Conservation (phyloP, 2,888 invertebrate species). For the Agonopterix subpropinquella region DNA sequence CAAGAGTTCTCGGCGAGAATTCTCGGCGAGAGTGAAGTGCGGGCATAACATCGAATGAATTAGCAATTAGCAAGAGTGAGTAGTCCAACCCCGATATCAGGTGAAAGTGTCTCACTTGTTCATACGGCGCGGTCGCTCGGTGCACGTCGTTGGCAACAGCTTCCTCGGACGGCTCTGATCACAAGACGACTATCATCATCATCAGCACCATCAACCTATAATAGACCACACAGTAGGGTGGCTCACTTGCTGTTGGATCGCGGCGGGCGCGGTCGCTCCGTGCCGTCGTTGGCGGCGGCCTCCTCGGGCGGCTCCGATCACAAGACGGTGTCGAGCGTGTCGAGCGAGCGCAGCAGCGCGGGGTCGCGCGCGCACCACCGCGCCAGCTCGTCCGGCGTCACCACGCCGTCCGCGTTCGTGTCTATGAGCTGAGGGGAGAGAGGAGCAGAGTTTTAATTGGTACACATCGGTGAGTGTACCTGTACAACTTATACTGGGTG, state of each 20-base stretch:
- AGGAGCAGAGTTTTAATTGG: neutral
- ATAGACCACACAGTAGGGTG: neutral
- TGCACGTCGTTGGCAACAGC: neutral
- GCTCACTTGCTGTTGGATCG: neutral
- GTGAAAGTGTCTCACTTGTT: too few relatives aligned
- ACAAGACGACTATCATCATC: neutral
- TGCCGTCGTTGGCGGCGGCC: neutral
- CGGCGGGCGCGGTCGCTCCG: neutral
- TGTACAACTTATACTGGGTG: too few relatives aligned
- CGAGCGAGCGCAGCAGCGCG: conserved; percentile 79
- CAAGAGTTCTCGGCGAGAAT: too few relatives aligned
- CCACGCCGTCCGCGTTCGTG: conserved; percentile 86
- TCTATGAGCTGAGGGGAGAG: conserved; percentile 80
- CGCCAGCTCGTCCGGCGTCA: conserved; percentile 87
- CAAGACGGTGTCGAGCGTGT: conserved; percentile 85
- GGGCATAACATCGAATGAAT: too few relatives aligned
- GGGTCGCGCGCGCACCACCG: conserved; percentile 87
- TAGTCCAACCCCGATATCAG: too few relatives aligned
- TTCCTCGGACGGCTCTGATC: neutral
- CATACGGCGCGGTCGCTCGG: too few relatives aligned
- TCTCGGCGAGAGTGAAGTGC: too few relatives aligned
- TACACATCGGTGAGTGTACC: too few relatives aligned
- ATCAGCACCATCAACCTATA: neutral
- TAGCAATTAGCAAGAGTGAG: too few relatives aligned
- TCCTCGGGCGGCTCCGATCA: conserved; percentile 59